Conservation (phyloP, 2,113 vertebrate genomes). For the Bubalus kerabau region DNA sequence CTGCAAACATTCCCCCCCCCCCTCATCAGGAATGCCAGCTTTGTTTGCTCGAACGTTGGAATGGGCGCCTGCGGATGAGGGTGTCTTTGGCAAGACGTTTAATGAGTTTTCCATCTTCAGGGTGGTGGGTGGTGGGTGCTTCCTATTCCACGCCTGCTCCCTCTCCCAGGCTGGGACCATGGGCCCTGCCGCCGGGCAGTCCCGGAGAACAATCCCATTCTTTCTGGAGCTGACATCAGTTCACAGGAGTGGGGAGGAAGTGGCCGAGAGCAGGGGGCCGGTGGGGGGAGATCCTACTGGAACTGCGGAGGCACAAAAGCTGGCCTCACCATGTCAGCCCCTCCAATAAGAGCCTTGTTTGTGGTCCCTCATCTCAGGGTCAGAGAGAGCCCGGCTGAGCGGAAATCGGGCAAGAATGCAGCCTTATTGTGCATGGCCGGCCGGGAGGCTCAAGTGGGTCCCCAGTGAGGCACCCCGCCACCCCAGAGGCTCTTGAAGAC, state of each 20-base stretch:
- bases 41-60: background rate
- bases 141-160: background rate
- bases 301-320: background rate
- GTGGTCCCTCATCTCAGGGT: background rate
- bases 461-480: background rate
- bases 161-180: background rate
- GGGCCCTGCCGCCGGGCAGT: accelerated
- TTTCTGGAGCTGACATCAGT: conserved; percentile 28
- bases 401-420: background rate
- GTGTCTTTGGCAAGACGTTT: background rate
- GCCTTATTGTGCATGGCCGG: background rate
- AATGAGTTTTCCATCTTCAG: conserved; percentile 39
- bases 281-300: background rate
- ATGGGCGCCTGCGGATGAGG: background rate
- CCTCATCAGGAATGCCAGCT: background rate
- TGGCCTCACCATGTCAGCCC: background rate
- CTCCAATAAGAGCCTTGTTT: background rate
- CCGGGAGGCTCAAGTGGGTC: background rate
- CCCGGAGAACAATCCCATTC: background rate
- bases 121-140: background rate
- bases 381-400: background rate
- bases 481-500: background rate
- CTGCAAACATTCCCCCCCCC: background rate
- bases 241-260: conserved; percentile 10
- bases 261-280: background rate